phyloP scores from a whole-genome alignment of 2,888 invertebrate species.

The Digitonthophagus gazella region DNA sequence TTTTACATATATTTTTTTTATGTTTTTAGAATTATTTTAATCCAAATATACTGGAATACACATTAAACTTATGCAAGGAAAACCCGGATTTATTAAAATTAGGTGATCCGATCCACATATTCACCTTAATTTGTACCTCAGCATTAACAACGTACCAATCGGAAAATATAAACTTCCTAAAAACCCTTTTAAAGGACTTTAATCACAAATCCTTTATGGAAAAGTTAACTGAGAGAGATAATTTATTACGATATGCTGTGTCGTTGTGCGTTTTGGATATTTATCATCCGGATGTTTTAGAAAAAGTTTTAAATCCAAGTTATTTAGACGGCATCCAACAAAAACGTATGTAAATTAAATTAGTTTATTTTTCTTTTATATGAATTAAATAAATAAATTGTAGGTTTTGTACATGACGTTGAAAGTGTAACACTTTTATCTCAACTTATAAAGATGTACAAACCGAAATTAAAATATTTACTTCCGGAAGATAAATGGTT shows the following conservation, averaged over 20 bases:
- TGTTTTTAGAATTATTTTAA: slow-evolving; percentile 58
- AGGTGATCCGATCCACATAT: slow-evolving; percentile 51
- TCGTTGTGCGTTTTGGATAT: slow-evolving; percentile 61
- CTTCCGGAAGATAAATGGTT: slow-evolving; percentile 51
- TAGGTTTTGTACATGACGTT: slow-evolving; percentile 33
- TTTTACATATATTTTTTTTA: slow-evolving; percentile 1
- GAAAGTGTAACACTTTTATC: slow-evolving; percentile 55
- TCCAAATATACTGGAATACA: slow-evolving; percentile 58
- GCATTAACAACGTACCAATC: slow-evolving; percentile 61
- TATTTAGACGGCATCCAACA: too few species aligned
- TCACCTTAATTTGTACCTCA: slow-evolving; percentile 57
- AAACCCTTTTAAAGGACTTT: slow-evolving; percentile 37
- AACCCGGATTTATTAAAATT: slow-evolving; percentile 49
- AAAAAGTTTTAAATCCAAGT: too few species aligned
- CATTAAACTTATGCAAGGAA: slow-evolving; percentile 53
- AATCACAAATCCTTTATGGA: slow-evolving; percentile 23
- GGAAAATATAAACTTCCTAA: slow-evolving; percentile 55
- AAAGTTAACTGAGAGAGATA: slow-evolving; percentile 38
- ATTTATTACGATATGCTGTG: slow-evolving; percentile 57
- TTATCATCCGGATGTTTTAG: slow-evolving; percentile 55
- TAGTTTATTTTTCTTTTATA: slow-evolving; percentile 16
- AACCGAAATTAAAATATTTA: slow-evolving; percentile 42
- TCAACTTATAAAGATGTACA: slow-evolving; percentile 51
- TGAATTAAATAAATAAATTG: slow-evolving; percentile 17
- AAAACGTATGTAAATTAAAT: slow-evolving; percentile 46